phyloP scores from a whole-genome alignment of 2,797 vertebrate species.

The Malurus splendens region DNA sequence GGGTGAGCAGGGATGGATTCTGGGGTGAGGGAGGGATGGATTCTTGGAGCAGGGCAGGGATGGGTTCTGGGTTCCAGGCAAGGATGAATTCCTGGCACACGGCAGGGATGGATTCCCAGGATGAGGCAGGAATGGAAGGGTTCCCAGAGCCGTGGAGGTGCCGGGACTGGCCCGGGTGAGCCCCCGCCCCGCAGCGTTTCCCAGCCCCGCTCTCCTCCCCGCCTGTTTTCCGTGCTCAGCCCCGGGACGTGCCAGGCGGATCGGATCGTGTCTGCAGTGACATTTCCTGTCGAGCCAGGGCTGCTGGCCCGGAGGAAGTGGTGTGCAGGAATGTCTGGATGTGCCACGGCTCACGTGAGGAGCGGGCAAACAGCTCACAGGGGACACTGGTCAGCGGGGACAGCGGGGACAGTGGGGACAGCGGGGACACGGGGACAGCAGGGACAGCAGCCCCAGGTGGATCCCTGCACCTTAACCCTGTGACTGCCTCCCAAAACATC shows the following conservation, averaged over 20 bases:
- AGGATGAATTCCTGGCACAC: too few relatives aligned
- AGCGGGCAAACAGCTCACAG: background rate
- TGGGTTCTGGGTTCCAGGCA: too few relatives aligned
- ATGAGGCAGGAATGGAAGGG: background rate
- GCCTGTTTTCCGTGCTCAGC: background rate
- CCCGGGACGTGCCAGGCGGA: background rate
- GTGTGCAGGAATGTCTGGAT: conserved; percentile 16
- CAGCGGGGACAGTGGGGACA: background rate
- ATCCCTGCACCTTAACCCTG: background rate
- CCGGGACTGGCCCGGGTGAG: background rate
- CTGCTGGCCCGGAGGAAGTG: background rate
- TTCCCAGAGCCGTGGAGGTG: background rate
- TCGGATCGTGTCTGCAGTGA: background rate
- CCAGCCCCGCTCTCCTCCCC: background rate
- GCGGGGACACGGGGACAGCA: background rate
- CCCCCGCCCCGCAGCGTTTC: background rate
- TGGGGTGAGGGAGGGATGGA: too few relatives aligned
- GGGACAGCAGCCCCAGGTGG: background rate
- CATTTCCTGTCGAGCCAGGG: conserved; percentile 20
- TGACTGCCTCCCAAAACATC: background rate
- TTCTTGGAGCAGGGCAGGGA: too few relatives aligned
- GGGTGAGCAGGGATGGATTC: too few relatives aligned
- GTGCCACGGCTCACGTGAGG: background rate
- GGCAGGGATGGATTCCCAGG: too few relatives aligned
- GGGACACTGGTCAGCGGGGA: background rate